Evolutionary conservation across 2,797 vertebrate genomes (phyloP), one percentile per base, ranked within the genome.

Genomic region (Myotis findleyi): DNA sequence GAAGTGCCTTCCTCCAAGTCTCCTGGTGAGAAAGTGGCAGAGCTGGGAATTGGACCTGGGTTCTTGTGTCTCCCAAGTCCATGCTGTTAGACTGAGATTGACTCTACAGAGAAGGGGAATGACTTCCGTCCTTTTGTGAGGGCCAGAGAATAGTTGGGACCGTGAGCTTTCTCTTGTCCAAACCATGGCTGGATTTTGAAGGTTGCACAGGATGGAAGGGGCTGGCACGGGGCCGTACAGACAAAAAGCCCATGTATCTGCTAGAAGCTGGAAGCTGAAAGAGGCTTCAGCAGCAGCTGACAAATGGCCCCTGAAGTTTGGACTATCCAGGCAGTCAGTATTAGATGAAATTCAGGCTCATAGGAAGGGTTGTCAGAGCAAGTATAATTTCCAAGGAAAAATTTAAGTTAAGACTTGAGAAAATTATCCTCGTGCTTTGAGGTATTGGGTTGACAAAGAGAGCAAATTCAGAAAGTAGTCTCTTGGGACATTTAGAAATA

Each of bases 341-440:
- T 38, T 68, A 75, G 77, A 85, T 86, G 87, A 80, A 93, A 93
- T 83, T 76, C 25, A 23, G 27, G 62, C 21, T 64, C 30, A 51
- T 44, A 49, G 4, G 66, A 79, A 91, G 66, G 44, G 4, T 20
- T 23, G 6, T 72, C n/a, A 53, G 7, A 71, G n/a, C n/a, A 84
- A 73, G 51, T 87, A 33, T 80, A 84, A 92, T 90, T 96, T 93
- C 62, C 77, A 91, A 47, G 47, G 66, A 86, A 91, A 92, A 79
- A 38, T 68, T 68, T 73, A 72, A 89, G 73, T 68, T 73, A 72
- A 89, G 73, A 77, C 53, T 87, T 7, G 21, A 75, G 64, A 88
- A 79, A 83, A 83, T 71, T 44, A 38, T 41, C 17, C 44, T 27
- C 30, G 27, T 76, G 27, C 71, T 86, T 69, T 89, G 89, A 88